These are phyloP conservation scores for Subanguina moxae DNA, from an alignment of 1,140 invertebrate genomes.

Conservation along the genomic window DNA sequence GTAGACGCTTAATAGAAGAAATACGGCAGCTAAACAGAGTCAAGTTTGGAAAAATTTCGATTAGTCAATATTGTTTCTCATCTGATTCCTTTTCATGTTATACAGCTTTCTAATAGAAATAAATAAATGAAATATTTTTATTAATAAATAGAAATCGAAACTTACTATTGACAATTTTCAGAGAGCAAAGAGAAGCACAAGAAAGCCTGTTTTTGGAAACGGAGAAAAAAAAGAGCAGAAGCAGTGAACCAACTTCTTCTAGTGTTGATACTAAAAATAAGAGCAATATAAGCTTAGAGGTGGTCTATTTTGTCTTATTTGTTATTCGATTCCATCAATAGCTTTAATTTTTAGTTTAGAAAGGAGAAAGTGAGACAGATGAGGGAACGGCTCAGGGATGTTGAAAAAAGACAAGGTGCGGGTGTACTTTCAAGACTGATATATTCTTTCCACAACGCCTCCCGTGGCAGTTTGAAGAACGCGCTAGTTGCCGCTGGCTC, in stretches of 20 bases:
- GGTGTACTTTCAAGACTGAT: not conserved
- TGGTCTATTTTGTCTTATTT: not conserved
- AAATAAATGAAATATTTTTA: no score
- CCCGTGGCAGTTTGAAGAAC: not conserved
- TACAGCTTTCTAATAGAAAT: no score
- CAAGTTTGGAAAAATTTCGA: no score
- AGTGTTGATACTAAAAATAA: no score
- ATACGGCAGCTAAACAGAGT: no score
- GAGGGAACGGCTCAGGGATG: slow-evolving; percentile 13
- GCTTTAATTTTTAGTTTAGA: slow-evolving; percentile 27
- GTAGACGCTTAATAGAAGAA: no score
- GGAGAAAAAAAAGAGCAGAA: not conserved
- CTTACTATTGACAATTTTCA: no score
- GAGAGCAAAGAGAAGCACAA: no score
- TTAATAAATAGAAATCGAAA: no score
- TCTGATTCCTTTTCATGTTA: no score
- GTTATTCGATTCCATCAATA: not conserved
- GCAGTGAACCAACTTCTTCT: not conserved
- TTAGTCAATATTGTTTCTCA: no score
- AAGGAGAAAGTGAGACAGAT: slow-evolving; percentile 19
- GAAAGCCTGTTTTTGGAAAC: not conserved
- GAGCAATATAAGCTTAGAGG: no score
- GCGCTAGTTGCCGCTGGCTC: not conserved
- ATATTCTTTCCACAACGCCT: not conserved
- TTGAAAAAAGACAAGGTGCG: slow-evolving; percentile 9